These are phyloP conservation scores for Agelaius phoeniceus DNA, from an alignment of 2,113 vertebrate genomes.

Conservation along the genomic window DNA sequence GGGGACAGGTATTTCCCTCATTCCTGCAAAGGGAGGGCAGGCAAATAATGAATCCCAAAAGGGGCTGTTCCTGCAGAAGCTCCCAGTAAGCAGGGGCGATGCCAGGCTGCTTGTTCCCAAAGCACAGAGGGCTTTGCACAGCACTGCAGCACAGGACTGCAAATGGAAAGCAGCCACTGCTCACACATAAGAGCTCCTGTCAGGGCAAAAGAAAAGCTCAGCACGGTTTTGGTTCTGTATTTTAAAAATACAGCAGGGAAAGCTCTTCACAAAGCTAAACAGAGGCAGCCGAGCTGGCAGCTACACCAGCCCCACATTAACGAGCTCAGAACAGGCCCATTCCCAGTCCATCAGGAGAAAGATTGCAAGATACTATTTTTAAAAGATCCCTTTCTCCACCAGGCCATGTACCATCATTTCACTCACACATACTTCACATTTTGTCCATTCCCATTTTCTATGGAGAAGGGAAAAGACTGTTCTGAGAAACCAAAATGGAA, in stretches of 20 bases:
- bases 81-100: background rate
- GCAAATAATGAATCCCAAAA: background rate
- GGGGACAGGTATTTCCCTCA: background rate
- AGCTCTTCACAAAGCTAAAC: conserved; percentile 34
- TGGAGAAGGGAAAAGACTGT: background rate
- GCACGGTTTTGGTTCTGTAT: conserved; percentile 23
- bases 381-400: background rate
- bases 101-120: background rate
- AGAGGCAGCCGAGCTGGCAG: background rate
- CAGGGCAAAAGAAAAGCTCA: conserved; percentile 56
- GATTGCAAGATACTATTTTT: background rate
- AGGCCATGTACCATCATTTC: background rate
- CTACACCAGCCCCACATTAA: background rate
- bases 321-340: background rate
- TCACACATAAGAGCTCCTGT: conserved; percentile 27
- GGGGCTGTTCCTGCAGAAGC: background rate
- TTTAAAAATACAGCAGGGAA: conserved; percentile 36
- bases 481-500: background rate
- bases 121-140: background rate
- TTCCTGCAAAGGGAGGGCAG: background rate
- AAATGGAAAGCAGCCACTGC: conserved; percentile 8
- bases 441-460: background rate
- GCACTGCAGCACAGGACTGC: background rate
- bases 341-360: background rate
- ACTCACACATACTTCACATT: background rate